Percentiles rank a stretch among this genome's conserved stretches.
Evolutionary conservation across 2,113 vertebrate species (phyloP).

Genomic region (Hymenochirus boettgeri): DNA sequence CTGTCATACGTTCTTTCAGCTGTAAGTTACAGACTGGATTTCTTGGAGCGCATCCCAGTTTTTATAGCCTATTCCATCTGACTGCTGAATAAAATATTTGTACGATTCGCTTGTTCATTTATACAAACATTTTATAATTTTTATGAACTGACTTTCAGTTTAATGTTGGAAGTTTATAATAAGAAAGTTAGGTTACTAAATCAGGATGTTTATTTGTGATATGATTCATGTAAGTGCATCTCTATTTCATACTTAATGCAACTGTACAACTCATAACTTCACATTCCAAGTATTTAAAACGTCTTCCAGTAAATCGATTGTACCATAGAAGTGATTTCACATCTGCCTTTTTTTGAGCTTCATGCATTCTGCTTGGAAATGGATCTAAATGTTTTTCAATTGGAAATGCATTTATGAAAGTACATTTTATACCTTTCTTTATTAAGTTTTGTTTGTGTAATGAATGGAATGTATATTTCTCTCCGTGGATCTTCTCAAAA

Average conservation of each 20-base stretch:
- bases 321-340: constrained; percentile 4
- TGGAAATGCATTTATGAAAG: too few relatives aligned
- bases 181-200: constrained; percentile 29
- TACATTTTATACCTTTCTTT: too few relatives aligned
- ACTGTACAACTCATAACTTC: constrained; percentile 4
- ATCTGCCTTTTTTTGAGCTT: neutral
- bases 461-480: too few relatives aligned
- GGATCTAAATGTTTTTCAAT: neutral
- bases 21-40: constrained; percentile 27
- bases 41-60: constrained; percentile 33
- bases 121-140: constrained; percentile 41
- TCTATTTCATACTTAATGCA: constrained; percentile 25
- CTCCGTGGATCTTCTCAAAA: too few relatives aligned
- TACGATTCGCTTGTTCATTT: constrained; percentile 40
- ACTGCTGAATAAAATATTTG: constrained; percentile 39
- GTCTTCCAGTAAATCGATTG: constrained; percentile 15
- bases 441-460: too few relatives aligned
- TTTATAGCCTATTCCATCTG: constrained; percentile 25
- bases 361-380: neutral
- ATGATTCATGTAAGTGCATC: constrained; percentile 14
- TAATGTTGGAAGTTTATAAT: constrained; percentile 37
- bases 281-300: constrained; percentile 21
- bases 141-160: constrained; percentile 39
- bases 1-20: constrained; percentile 12
- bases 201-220: constrained; percentile 30